phyloP scores from a whole-genome alignment of 1,140 invertebrate species.

The Drosophila sulfurigaster region DNA sequence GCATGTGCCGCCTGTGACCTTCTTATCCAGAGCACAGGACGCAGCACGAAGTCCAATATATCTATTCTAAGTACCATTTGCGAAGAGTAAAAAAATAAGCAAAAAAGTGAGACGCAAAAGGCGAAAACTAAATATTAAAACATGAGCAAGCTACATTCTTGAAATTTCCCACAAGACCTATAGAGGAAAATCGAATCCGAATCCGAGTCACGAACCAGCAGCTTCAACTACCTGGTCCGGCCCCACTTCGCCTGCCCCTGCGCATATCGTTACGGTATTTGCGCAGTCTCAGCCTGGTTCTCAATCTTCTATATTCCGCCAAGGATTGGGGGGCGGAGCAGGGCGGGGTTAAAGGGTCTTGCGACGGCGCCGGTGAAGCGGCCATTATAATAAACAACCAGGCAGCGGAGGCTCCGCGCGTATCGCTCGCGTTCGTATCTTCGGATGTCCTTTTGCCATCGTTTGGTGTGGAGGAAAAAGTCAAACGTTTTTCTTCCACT shows the following conservation, averaged over 20 bases:
- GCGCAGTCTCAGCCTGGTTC: constrained; percentile 68
- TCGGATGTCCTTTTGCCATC: constrained; percentile 76
- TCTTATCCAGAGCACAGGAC: constrained; percentile 12
- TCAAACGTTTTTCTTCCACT: constrained; percentile 43
- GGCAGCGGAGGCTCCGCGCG: constrained; percentile 61
- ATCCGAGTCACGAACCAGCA: constrained; percentile 53
- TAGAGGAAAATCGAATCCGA: constrained; percentile 78
- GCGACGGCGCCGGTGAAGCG: constrained; percentile 65
- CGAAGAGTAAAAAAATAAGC: constrained; percentile 16
- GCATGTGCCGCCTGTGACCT: constrained; percentile 35
- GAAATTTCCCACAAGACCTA: constrained; percentile 79
- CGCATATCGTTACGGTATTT: constrained; percentile 55
- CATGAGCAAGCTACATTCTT: constrained; percentile 57
- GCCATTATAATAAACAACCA: constrained; percentile 80
- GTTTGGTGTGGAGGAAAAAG: constrained; percentile 60
- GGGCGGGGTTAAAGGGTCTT: constrained; percentile 38
- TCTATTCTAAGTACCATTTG: constrained; percentile 22
- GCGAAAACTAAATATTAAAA: constrained; percentile 46
- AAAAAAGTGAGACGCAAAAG: not conserved
- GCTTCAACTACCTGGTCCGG: constrained; percentile 11
- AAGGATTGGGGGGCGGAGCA: not conserved
- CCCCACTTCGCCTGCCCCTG: constrained; percentile 18
- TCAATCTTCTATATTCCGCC: constrained; percentile 78
- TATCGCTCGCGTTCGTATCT: constrained; percentile 72
- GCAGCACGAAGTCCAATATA: constrained; percentile 17